phyloP scores from a whole-genome alignment of 2,113 vertebrate species.

The Neotragus pygmaeus region DNA sequence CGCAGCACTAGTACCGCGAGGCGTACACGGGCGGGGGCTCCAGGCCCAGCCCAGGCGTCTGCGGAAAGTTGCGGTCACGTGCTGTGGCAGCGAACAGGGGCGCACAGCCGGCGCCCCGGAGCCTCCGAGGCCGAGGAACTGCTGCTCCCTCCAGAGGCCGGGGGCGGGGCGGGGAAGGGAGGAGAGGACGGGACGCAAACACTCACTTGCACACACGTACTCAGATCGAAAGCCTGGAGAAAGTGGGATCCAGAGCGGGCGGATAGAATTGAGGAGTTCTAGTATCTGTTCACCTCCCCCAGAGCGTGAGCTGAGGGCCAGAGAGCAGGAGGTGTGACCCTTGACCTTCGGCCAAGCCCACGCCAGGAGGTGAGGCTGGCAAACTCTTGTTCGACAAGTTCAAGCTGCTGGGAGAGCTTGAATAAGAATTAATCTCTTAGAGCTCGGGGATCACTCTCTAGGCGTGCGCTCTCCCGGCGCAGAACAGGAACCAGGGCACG shows the following conservation, averaged over 20 bases:
- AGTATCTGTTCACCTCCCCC: background rate
- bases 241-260: background rate
- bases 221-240: background rate
- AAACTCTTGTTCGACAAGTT: conserved; percentile 63
- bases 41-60: background rate
- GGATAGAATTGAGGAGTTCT: fast-evolving
- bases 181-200: background rate
- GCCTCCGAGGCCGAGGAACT: background rate
- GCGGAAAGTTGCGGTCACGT: conserved; percentile 47
- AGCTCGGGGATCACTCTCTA: background rate
- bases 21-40: fast-evolving
- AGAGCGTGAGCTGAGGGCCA: fast-evolving
- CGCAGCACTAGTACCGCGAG: fast-evolving
- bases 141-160: background rate
- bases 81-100: background rate
- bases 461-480: background rate
- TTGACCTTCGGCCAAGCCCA: conserved; percentile 45
- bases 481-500: background rate
- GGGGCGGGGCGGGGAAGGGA: background rate
- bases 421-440: conserved; percentile 57
- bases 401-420: conserved; percentile 52
- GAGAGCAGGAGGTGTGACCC: conserved; percentile 11
- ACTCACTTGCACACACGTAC: background rate
- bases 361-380: conserved; percentile 24
- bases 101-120: background rate